A percentile compares a stretch with the other conserved stretches of the same genome.
Conservation (phyloP, 2,888 invertebrate species). For the Diarsia mendica region DNA sequence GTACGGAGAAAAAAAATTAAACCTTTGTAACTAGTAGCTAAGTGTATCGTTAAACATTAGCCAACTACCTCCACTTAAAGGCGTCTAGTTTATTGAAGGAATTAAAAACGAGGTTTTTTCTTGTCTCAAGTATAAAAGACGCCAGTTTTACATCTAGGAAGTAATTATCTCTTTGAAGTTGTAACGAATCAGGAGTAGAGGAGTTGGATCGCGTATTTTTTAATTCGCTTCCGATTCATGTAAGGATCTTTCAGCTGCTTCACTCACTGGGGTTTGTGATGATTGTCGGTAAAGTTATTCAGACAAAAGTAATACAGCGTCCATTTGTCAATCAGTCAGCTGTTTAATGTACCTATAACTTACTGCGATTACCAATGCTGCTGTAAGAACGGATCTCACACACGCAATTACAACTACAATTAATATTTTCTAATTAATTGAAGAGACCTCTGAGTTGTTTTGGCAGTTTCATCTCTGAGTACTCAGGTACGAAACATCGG, state of each 20-base stretch:
- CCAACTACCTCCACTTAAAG: constrained; percentile 54
- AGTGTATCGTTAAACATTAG: constrained; percentile 60
- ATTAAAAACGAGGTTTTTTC: constrained; percentile 70
- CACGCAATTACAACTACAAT: background rate
- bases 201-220: constrained; percentile 69
- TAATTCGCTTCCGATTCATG: constrained; percentile 3
- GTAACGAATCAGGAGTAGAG: constrained; percentile 76
- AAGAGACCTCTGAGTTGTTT: no score
- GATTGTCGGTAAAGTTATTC: no score
- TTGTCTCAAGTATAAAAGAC: constrained; percentile 73
- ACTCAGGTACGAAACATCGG: no score
- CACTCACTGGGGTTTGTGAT: accelerated
- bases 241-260: background rate
- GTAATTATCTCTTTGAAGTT: constrained; percentile 83
- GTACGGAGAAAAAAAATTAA: no score
- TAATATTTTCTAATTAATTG: background rate
- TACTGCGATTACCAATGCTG: background rate
- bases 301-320: background rate
- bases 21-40: constrained; percentile 33
- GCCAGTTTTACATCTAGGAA: constrained; percentile 81
- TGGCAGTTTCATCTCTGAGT: no score
- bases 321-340: background rate
- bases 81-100: constrained; percentile 66
- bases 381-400: background rate
- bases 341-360: background rate